Base-by-base conservation (phyloP, 2,113 vertebrate genomes). In the Dascyllus trimaculatus region DNA sequence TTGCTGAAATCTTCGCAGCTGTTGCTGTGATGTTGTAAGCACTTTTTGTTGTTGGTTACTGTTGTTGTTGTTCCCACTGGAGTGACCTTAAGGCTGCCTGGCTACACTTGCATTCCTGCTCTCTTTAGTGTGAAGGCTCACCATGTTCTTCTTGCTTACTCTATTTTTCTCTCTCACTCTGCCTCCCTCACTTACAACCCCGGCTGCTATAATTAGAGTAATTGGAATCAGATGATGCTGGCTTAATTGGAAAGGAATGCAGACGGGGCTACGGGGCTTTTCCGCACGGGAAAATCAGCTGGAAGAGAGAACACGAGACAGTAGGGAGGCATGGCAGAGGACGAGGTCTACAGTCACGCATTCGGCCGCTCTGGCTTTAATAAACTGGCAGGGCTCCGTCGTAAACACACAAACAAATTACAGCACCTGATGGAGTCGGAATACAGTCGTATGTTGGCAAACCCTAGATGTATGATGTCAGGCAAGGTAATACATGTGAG, bases 241-340 rank as follows among this genome's bases (percentile, higher is more conserved):
- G 83, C 90, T 94, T 95, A 93, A 95, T 95, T 96, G 94, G 91
- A 92, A 49, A 94, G 91, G 90, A 93, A 94, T 94, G 91, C 86
- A 93, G 92, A 92, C 74, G 80, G 90, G 91, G 87, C 75, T 87
- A 81, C 13, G 78, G 80, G 71, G 82, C 49, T 86, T 91, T 94
- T 93, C 85, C 82, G 90, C 93, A 90, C 73, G 29, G 85, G 88
- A 85, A 88, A 91, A 92, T 86, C 84, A 86, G 85, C 90, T 90
- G 85, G 81, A 61, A 75, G 82, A 74, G 77, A 76, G 79, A 82
- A 67, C 86, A 89, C 17, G 46, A 85, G 88, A 75, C 75, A 51
- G 78, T 35, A 61, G 77, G 64, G 81, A 78, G 61, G 54, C 53
- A 61, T 5, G 68, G 79, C 4, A 1, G 61, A 61, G 53, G 60